phyloP scores from a whole-genome alignment of 2,113 vertebrate species.

The Eulemur macaco region DNA sequence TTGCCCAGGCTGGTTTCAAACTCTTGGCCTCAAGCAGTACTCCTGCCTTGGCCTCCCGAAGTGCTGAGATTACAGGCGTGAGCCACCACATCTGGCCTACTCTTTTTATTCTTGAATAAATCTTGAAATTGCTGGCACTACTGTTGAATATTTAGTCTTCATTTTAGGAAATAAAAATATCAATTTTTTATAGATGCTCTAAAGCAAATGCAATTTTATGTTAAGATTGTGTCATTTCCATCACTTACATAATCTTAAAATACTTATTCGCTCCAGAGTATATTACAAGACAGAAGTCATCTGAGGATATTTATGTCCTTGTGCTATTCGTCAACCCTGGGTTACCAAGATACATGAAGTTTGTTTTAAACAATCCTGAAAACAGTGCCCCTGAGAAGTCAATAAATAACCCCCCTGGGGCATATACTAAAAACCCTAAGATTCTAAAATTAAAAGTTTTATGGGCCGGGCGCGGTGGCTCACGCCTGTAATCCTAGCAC shows the following conservation, averaged over 20 bases:
- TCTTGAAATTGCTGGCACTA: background rate
- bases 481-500: too few species aligned
- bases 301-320: conserved; percentile 44
- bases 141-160: background rate
- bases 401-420: conserved; percentile 6
- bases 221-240: background rate
- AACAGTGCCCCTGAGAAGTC: conserved; percentile 41
- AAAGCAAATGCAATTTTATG: conserved; percentile 31
- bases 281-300: conserved; percentile 65
- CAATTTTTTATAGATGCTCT: background rate
- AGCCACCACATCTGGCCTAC: too few species aligned
- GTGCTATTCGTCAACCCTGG: conserved; percentile 63
- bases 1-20: too few species aligned
- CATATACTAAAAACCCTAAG: background rate
- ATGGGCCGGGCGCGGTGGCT: background rate
- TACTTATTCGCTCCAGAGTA: background rate
- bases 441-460: conserved; percentile 11
- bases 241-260: conserved; percentile 50
- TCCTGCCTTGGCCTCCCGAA: too few species aligned
- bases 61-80: too few species aligned
- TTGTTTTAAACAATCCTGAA: conserved; percentile 65
- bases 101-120: background rate
- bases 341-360: conserved; percentile 72
- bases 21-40: too few species aligned
- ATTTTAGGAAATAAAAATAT: background rate